A percentile compares a stretch with the other conserved stretches of the same genome.
phyloP scores from a whole-genome alignment of 2,113 vertebrate species.

The Myotis brandtii region DNA sequence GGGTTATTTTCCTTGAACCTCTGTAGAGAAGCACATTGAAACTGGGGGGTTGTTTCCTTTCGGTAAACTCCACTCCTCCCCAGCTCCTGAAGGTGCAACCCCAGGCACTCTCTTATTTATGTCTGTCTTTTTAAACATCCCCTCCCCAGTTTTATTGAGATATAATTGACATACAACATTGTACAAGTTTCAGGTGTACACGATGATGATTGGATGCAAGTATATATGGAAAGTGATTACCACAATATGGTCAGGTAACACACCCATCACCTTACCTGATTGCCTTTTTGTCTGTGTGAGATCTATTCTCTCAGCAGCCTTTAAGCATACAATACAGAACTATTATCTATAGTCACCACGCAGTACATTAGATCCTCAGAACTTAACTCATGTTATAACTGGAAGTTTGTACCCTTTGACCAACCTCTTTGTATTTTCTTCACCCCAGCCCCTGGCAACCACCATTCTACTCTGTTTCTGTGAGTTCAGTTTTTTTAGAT shows the following conservation, averaged over 20 bases:
- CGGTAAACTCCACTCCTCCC: neutral
- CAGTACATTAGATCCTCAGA: neutral
- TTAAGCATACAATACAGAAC: neutral
- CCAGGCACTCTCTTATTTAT: neutral
- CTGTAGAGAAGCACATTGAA: neutral
- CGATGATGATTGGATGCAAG: neutral
- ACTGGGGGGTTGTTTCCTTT: neutral
- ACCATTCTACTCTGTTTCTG: neutral
- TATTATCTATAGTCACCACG: neutral
- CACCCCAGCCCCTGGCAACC: fast-evolving
- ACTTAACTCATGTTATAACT: neutral
- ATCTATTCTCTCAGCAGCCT: neutral
- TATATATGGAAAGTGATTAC: neutral
- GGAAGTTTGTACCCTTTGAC: neutral
- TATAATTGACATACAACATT: neutral
- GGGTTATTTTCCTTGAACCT: neutral
- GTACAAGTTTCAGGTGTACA: neutral
- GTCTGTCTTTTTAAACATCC: neutral
- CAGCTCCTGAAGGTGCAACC: neutral
- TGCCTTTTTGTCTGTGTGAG: neutral
- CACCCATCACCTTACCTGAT: neutral
- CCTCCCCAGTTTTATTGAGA: neutral
- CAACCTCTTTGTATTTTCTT: neutral
- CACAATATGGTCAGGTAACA: neutral
- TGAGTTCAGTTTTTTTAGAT: neutral